Evolutionary conservation across 2,113 vertebrate species (phyloP), one percentile per base, ranked within the genome.

Genomic region (Rhinoptilus africanus): DNA sequence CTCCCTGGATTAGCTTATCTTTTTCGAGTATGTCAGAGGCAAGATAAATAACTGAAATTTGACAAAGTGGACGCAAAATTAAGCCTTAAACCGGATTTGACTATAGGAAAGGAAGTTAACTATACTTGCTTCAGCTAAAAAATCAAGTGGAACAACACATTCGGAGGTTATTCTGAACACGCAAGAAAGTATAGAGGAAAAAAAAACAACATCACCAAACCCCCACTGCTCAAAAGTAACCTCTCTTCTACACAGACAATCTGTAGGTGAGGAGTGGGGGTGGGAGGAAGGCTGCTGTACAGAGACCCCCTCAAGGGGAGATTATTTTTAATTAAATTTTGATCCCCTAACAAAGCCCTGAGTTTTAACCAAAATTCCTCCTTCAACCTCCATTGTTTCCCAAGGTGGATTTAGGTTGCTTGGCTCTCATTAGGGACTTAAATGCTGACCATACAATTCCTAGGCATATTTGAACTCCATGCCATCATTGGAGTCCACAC

Each of bases 241-340:
- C 24, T n/a, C 60, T 71, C 39, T 67, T 47, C 64, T 28, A 73
- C 16, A 16, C 14, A 21, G 3, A 43, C 26, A 75, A 39, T 18
- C 66, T 14, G 14, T 6, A 34, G 35, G 30, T 39, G 68, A 93
- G 43, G 48, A 72, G 30, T 16, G 14, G 30, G 87, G 32, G 41
- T 4, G 67, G n/a, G 32, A 81, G 22, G 22, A 69, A 81, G 28
- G 54, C 30, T 92, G 73, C 57, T 73, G 23, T 20, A 66, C 68
- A 81, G 37, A 77, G 56, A 72, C 22, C 39, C 45, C 0, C 5
- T 24, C 67, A 74, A 89, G 26, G 39, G 63, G 26, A 94, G 77
- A 85, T 88, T 72, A 87, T 28, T 73, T 96, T 88, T 69, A 94
- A 96, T 94, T 93, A 92, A 88, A 76, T 94, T 88, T 54, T 95